These are phyloP conservation scores for Hemitrygon akajei DNA, from an alignment of 2,797 vertebrate genomes.

Conservation along the genomic window DNA sequence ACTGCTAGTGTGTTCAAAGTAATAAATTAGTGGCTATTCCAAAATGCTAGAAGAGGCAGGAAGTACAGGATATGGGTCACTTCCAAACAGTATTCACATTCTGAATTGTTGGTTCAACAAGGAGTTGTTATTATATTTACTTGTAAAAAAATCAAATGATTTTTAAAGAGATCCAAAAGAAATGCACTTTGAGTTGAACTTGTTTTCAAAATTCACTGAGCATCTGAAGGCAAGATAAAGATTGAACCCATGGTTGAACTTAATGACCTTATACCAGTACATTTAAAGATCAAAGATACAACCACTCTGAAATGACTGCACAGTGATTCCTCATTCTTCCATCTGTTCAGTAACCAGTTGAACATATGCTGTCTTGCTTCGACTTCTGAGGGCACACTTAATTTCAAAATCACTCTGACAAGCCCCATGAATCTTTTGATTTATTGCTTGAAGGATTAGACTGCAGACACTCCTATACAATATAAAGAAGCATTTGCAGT, in stretches of 20 bases:
- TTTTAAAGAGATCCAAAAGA: not conserved
- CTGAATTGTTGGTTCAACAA: not conserved
- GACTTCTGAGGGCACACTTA: not conserved
- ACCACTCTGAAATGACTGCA: not conserved
- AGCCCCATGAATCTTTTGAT: not conserved
- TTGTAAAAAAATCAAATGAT: not conserved
- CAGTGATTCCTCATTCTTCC: not conserved
- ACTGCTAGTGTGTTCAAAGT: no score
- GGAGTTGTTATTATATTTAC: not conserved
- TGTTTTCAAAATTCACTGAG: not conserved
- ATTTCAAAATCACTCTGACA: not conserved
- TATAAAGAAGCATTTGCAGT: not conserved
- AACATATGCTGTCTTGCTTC: not conserved
- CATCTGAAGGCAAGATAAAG: not conserved
- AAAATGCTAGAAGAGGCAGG: no score
- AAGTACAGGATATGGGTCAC: no score
- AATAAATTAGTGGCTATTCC: no score
- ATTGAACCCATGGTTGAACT: not conserved
- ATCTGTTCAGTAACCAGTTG: no score
- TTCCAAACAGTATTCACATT: no score
- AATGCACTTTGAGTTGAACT: not conserved
- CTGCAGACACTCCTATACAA: not conserved
- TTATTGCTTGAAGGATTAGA: not conserved
- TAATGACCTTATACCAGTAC: not conserved
- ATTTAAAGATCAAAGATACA: not conserved